Percentiles rank a stretch among this genome's conserved stretches.
phyloP scores from a whole-genome alignment of 2,888 invertebrate genomes.

The Pandemis heparana region DNA sequence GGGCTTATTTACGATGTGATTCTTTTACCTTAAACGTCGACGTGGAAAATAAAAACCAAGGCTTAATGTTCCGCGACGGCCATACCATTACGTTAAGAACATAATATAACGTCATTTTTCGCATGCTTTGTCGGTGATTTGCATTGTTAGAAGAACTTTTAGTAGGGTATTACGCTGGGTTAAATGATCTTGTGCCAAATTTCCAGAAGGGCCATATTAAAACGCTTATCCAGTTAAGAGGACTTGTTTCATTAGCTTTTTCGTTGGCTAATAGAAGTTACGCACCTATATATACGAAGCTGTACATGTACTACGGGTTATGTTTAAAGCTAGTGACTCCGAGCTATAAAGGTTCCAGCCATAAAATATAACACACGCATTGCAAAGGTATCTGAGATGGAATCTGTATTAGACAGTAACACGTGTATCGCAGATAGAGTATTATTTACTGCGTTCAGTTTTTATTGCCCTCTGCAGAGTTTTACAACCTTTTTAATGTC shows the following conservation, averaged over 20 bases:
- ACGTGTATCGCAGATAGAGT: slow-evolving; percentile 25
- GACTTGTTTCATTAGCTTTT: slow-evolving; percentile 3
- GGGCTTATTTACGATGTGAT: slow-evolving; percentile 66
- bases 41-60: slow-evolving; percentile 64
- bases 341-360: background rate
- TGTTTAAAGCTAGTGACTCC: slow-evolving; percentile 3
- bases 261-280: background rate
- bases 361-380: background rate
- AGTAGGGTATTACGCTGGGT: slow-evolving; percentile 20
- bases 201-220: slow-evolving; percentile 15
- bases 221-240: slow-evolving; percentile 8
- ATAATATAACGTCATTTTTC: slow-evolving; percentile 58
- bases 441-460: slow-evolving; percentile 49
- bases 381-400: slow-evolving; percentile 8
- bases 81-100: slow-evolving; percentile 50
- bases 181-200: slow-evolving; percentile 29
- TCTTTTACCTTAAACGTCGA: slow-evolving; percentile 65
- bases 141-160: slow-evolving; percentile 48
- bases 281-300: background rate
- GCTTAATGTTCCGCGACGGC: slow-evolving; percentile 63
- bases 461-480: slow-evolving; percentile 63
- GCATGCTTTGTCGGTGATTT: slow-evolving; percentile 54
- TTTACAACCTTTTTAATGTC: slow-evolving; percentile 62
- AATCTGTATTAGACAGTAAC: slow-evolving; percentile 16
- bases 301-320: background rate